A percentile compares a stretch with the other conserved stretches of the same genome.
phyloP scores from a whole-genome alignment of 2,113 vertebrate genomes.

The Apus apus region DNA sequence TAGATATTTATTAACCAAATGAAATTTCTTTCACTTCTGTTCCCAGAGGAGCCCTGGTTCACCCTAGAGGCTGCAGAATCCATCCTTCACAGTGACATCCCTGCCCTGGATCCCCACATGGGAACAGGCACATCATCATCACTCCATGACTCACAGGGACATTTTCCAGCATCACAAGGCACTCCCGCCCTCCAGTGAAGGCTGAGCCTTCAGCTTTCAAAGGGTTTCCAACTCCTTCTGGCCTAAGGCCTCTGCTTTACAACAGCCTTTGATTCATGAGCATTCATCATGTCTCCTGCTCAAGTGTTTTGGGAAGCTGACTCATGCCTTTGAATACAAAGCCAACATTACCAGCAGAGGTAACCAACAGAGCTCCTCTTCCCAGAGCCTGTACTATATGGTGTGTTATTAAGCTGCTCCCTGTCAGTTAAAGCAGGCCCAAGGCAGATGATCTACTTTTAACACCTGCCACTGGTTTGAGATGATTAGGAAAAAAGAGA shows the following conservation, averaged over 20 bases:
- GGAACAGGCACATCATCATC: not conserved
- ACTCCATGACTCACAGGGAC: not conserved
- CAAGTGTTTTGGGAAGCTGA: slow-evolving; percentile 19
- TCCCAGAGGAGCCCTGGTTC: not conserved
- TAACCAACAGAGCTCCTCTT: not conserved
- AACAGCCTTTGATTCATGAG: not conserved
- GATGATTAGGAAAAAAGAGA: not conserved
- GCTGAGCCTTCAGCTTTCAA: not conserved
- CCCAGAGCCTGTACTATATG: not conserved
- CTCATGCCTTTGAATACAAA: not conserved
- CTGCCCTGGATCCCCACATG: not conserved
- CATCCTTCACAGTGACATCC: not conserved
- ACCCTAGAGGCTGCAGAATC: not conserved
- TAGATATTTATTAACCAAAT: not conserved
- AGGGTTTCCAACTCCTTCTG: not conserved
- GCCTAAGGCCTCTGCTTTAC: not conserved
- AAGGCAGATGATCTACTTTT: not conserved
- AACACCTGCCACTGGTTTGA: not conserved
- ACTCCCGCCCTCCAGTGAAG: not conserved
- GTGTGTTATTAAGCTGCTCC: not conserved
- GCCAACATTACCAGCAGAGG: not conserved
- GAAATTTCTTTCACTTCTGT: not conserved
- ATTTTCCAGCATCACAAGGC: not conserved
- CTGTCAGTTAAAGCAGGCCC: not conserved
- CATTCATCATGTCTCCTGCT: not conserved